Evolutionary conservation across 2,113 vertebrate species (phyloP), one percentile per base, ranked within the genome.

Genomic region (Apus apus): DNA sequence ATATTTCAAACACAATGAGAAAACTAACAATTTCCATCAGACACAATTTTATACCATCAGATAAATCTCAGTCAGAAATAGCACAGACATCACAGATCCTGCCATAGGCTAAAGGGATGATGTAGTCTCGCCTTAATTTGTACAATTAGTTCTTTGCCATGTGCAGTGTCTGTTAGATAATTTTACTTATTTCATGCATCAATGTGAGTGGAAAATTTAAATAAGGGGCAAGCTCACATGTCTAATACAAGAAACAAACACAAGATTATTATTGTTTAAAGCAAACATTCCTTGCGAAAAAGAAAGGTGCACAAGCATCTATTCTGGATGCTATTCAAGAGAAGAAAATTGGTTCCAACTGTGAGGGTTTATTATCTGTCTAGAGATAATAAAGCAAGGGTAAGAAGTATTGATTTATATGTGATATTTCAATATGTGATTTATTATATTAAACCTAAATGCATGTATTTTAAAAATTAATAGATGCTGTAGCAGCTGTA

Each of bases 1-100:
- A 21, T 61, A 86, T 83, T 90, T 95, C 80, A 93, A 89, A 87
- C 54, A 85, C 20, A 23, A 92, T 19, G 46, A 91, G 61, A 76
- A 96, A 95, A 89, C 25, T 15, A 92, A 94, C 60, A 46, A 70
- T 87, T 95, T 91, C 43, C 58, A 45, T 38, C 75, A 89, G 53
- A 89, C 90, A 67, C 54, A 65, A 81, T 94, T 93, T 95, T 61
- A 82, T 22, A 71, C 26, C 22, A 30, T 66, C 81, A 93, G 38
- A 88, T 74, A 65, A 86, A 81, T 70, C 68, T 58, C 62, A 79
- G 46, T 40, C 56, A 90, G 67, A 90, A 95, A 54, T 18, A 91
- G 72, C 27, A 81, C 32, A 58, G 67, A 76, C 36, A 83, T 8
- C 48, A 77, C 0, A 83, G 71, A 83, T 73, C 36, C 34, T 77